phyloP scores from a whole-genome alignment of 2,888 invertebrate genomes.

The Lordiphosa andalusiaca region DNA sequence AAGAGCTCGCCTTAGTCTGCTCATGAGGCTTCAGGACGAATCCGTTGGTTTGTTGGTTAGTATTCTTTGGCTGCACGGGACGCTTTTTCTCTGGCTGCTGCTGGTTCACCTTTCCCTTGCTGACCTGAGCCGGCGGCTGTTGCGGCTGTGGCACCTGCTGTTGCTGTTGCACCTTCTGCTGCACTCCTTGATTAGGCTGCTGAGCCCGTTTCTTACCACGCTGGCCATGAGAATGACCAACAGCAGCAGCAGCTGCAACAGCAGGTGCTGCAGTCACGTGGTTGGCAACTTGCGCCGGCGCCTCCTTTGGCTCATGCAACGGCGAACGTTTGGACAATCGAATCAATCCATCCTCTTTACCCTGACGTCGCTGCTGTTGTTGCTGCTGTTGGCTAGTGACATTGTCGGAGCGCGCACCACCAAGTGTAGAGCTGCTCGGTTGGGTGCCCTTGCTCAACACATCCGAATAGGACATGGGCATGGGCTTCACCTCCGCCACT shows the following conservation, averaged over 20 bases:
- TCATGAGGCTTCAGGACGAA: slow-evolving; percentile 14
- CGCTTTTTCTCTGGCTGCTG: slow-evolving; percentile 52
- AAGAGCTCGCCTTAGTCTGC: slow-evolving; percentile 11
- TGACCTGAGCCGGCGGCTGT: slow-evolving; percentile 18
- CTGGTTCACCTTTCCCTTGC: slow-evolving; percentile 28
- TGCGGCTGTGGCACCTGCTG: slow-evolving; percentile 28
- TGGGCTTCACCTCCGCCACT: slow-evolving; percentile 92
- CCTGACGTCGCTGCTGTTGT: slow-evolving; percentile 40
- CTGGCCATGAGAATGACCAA: slow-evolving; percentile 35
- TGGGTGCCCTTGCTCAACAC: slow-evolving; percentile 85
- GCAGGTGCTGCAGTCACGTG: slow-evolving; percentile 1
- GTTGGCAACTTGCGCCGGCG: slow-evolving; percentile 7
- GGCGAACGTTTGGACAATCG: slow-evolving; percentile 78
- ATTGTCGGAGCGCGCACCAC: slow-evolving; percentile 36
- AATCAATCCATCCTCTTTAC: slow-evolving; percentile 41
- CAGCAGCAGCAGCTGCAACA: slow-evolving; percentile 4
- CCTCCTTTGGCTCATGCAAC: slow-evolving; percentile 80
- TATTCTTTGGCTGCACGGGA: slow-evolving; percentile 31
- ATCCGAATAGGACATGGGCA: slow-evolving; percentile 92
- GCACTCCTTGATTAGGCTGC: slow-evolving; percentile 18
- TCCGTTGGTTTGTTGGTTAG: slow-evolving; percentile 11
- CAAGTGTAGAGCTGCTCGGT: slow-evolving; percentile 17
- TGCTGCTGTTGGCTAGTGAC: slow-evolving; percentile 27
- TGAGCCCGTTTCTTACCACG: slow-evolving; percentile 55
- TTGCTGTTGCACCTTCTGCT: slow-evolving; percentile 23